Conservation (phyloP, 2,888 invertebrate genomes). For the Harpalus rufipes region DNA sequence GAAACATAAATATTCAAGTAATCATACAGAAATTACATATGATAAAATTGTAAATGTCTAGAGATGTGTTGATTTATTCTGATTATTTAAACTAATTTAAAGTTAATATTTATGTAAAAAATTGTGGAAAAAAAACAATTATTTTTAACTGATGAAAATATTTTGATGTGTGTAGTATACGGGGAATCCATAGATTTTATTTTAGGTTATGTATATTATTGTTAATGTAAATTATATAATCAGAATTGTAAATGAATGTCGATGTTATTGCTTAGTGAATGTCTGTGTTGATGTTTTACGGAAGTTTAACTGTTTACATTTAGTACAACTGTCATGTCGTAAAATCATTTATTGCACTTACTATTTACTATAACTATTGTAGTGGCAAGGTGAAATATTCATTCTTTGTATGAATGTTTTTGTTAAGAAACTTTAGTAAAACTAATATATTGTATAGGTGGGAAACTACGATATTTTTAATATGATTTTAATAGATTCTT, state of each 20-base stretch:
- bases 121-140: too few relatives aligned
- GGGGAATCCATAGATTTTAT: background rate
- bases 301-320: background rate
- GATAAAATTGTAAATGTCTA: too few relatives aligned
- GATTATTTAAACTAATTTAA: too few relatives aligned
- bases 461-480: too few relatives aligned
- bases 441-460: too few relatives aligned
- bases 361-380: background rate
- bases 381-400: background rate
- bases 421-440: too few relatives aligned
- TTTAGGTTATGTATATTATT: conserved; percentile 11
- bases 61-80: too few relatives aligned
- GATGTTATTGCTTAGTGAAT: background rate
- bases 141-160: too few relatives aligned
- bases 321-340: background rate
- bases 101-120: too few relatives aligned
- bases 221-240: background rate
- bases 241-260: conserved; percentile 17
- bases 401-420: background rate
- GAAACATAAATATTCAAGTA: too few relatives aligned
- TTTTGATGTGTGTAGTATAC: background rate
- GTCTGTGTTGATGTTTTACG: background rate
- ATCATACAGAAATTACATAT: too few relatives aligned
- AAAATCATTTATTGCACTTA: background rate
- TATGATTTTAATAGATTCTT: too few relatives aligned